Evolutionary conservation across 1,140 invertebrate genomes (phyloP).

Genomic region (Musca domestica): DNA sequence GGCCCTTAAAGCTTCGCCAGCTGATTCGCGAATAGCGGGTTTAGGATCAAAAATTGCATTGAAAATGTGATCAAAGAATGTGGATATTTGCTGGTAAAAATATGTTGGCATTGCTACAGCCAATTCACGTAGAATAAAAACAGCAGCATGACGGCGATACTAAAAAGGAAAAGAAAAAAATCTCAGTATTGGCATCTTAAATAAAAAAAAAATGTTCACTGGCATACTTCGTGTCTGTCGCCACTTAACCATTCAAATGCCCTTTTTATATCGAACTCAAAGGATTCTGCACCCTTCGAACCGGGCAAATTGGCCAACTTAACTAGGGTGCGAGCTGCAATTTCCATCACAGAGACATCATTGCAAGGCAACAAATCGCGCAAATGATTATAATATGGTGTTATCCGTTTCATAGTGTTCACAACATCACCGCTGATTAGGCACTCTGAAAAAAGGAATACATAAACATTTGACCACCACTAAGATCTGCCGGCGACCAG

Average conservation of each 20-base stretch:
- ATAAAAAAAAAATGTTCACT: neutral
- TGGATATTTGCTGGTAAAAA: constrained; percentile 96
- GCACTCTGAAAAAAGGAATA: constrained; percentile 63
- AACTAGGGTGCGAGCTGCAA: constrained; percentile 92
- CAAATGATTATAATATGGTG: constrained; percentile 90
- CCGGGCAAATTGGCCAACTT: constrained; percentile 87
- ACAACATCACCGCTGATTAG: constrained; percentile 90
- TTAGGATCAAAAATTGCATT: constrained; percentile 90
- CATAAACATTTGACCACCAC: neutral
- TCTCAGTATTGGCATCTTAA: no score
- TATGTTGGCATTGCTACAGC: constrained; percentile 95
- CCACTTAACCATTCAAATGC: constrained; percentile 91
- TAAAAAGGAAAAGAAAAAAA: constrained; percentile 32
- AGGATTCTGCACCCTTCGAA: constrained; percentile 90
- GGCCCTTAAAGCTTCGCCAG: constrained; percentile 87
- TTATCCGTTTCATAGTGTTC: constrained; percentile 84
- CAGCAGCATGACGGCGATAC: constrained; percentile 85
- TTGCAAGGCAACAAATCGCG: constrained; percentile 85
- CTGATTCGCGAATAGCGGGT: constrained; percentile 86
- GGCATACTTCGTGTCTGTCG: constrained; percentile 78
- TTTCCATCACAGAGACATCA: constrained; percentile 91
- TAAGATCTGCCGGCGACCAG: neutral
- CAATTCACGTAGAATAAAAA: constrained; percentile 88
- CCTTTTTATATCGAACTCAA: constrained; percentile 93
- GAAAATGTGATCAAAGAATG: constrained; percentile 95